Base-by-base conservation (phyloP, 2,888 invertebrate species). In the Candidula unifasciata region DNA sequence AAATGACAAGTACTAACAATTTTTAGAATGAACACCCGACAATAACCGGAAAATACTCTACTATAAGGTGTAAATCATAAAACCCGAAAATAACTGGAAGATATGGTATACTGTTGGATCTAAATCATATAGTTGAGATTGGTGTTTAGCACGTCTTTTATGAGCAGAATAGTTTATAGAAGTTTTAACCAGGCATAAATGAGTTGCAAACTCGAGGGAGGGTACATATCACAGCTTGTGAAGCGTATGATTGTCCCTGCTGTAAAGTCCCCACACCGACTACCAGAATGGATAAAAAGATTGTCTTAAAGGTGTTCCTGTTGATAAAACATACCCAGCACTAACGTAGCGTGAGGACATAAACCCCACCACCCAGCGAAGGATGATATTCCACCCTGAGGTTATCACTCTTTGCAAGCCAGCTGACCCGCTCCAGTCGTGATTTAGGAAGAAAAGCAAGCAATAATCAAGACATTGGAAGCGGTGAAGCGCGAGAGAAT, bases 391-490 rank as follows among this genome's bases (percentile, higher is more conserved):
- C 54, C 30, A 54, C 2, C 74, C 54, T 8, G n/a, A 30, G 30
- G 74, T 74, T 74, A 54, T 74, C 74, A 16, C 54, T 30, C 54
- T 21, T 54, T 27, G 74, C 74, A 74, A 74, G 54, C 74, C 27
- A 1, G 30, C 21, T 30, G 54, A 16, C 54, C 33, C 16, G 16
- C 18, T 30, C 18, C 30, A 2, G 54, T 54, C 54, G 3, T 54
- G 52, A 74, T 52, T 74, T 74, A 54, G 21, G 74, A 27, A 74
- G 74, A 52, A 54, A 27, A 54, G 27, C 54, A 74, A 74, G n/a
- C 74, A 74, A 74, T 74, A 74, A 74, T 30, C 74, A 30, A n/a
- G 54, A 74, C 74, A 74, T 74, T 74, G 74, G 74, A 74, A 52
- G 52, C 74, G 30, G 44, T 74, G 54, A 74, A 54, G 74, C 74